These are phyloP conservation scores for Drosophila mayri DNA, from an alignment of 1,140 invertebrate genomes.

Conservation along the genomic window DNA sequence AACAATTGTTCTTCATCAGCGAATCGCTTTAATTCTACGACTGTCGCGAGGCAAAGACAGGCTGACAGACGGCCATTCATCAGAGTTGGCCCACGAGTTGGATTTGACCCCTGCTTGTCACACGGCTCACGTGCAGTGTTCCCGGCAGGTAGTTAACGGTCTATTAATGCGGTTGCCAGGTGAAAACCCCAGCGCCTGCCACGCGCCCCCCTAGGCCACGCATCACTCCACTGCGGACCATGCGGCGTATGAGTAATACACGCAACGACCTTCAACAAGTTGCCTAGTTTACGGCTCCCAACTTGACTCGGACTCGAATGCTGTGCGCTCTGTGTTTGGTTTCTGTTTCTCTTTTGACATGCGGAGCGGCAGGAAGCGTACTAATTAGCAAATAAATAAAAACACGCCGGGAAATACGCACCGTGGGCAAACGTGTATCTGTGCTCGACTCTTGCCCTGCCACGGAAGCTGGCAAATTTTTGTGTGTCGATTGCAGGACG, in stretches of 20 bases:
- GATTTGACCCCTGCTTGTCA: conserved; percentile 43
- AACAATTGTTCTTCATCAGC: conserved; percentile 16
- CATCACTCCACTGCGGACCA: too few species aligned
- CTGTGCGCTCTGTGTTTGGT: not conserved
- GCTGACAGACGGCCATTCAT: conserved; percentile 14
- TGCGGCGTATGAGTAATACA: conserved; percentile 65
- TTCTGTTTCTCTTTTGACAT: conserved; percentile 12
- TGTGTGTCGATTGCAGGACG: conserved; percentile 66
- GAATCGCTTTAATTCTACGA: conserved; percentile 2
- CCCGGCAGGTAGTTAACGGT: conserved; percentile 62
- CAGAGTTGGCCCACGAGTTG: conserved; percentile 1
- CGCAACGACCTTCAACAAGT: conserved; percentile 71
- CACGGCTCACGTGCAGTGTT: conserved; percentile 52
- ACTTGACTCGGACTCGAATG: conserved; percentile 2
- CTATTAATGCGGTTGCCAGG: conserved; percentile 71
- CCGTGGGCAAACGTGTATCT: conserved; percentile 12
- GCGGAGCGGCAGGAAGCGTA: conserved; percentile 55
- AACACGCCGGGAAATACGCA: conserved; percentile 57
- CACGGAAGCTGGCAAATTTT: conserved; percentile 11
- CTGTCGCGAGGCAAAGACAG: conserved; percentile 12
- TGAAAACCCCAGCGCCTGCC: conserved; percentile 8
- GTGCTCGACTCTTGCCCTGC: conserved; percentile 1
- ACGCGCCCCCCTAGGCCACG: not conserved
- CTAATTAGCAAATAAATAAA: conserved; percentile 79
- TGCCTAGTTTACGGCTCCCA: conserved; percentile 52